These are phyloP conservation scores for Diabrotica virgifera DNA, from an alignment of 1,140 invertebrate species.

Conservation along the genomic window DNA sequence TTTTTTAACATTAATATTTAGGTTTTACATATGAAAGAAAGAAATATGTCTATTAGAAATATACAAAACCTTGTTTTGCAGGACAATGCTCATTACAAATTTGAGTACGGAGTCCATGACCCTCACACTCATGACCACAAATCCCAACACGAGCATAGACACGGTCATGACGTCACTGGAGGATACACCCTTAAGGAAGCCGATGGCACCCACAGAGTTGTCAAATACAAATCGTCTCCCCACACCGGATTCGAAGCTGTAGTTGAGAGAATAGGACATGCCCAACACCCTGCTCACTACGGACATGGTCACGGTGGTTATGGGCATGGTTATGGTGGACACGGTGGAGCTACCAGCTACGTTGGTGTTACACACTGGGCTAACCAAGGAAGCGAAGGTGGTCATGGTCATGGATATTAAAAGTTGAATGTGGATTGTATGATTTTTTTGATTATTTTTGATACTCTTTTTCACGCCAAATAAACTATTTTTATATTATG, in stretches of 20 bases:
- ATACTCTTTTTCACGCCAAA: too few relatives aligned
- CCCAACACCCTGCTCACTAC: slow-evolving; percentile 30
- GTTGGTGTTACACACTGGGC: slow-evolving; percentile 29
- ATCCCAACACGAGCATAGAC: slow-evolving; percentile 50
- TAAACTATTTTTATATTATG: too few relatives aligned
- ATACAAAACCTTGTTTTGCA: background rate
- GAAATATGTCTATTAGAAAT: background rate
- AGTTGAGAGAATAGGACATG: slow-evolving; percentile 34
- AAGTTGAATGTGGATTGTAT: too few relatives aligned
- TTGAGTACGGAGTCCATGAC: slow-evolving; percentile 51
- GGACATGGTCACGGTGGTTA: background rate
- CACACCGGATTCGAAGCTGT: slow-evolving; percentile 44
- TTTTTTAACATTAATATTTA: background rate
- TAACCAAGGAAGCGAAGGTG: slow-evolving; percentile 13
- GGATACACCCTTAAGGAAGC: slow-evolving; percentile 49
- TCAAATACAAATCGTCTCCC: slow-evolving; percentile 49
- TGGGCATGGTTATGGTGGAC: slow-evolving; percentile 17
- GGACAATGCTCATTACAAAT: slow-evolving; percentile 45
- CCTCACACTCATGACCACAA: slow-evolving; percentile 51
- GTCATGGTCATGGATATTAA: background rate
- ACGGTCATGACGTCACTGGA: slow-evolving; percentile 50
- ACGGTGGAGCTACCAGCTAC: slow-evolving; percentile 18
- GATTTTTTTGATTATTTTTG: too few relatives aligned
- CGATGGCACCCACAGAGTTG: slow-evolving; percentile 50
- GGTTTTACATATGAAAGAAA: too few relatives aligned